phyloP scores from a whole-genome alignment of 2,113 vertebrate species.

The Hippotragus niger region DNA sequence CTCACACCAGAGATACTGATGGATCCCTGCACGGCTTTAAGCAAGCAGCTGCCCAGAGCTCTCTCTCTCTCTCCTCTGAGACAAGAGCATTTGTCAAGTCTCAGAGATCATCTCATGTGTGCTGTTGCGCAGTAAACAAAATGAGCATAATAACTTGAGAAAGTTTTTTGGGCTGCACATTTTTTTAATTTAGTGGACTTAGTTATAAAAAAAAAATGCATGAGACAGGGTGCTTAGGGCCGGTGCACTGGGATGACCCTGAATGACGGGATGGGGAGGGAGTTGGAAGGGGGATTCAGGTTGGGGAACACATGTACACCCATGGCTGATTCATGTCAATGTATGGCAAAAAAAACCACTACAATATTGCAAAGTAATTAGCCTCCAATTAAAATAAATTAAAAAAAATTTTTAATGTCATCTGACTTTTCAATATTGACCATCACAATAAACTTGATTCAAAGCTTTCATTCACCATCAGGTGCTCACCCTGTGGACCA shows the following conservation, averaged over 20 bases:
- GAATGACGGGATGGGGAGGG: not conserved
- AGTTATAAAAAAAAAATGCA: not conserved
- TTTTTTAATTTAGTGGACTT: not conserved
- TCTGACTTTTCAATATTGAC: not conserved
- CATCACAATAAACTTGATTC: not conserved
- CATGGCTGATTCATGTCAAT: not conserved
- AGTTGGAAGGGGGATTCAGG: not conserved
- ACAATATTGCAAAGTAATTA: not conserved
- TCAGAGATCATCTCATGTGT: not conserved
- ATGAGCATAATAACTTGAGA: not conserved
- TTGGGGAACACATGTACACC: not conserved
- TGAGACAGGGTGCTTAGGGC: not conserved
- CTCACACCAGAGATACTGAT: not conserved
- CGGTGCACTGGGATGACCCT: not conserved
- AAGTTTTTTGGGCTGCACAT: not conserved
- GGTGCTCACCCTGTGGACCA: not conserved
- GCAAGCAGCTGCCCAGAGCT: not conserved
- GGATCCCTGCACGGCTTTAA: not conserved
- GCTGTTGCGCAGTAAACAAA: not conserved
- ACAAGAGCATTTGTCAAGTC: not conserved
- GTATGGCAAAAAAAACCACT: not conserved
- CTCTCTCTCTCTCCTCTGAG: not conserved
- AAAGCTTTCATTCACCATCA: not conserved
- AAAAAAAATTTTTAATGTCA: fast-evolving
- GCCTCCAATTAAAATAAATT: not conserved